Evolutionary conservation across 2,888 invertebrate species (phyloP).

Genomic region (Cosmorhoe ocellata): DNA sequence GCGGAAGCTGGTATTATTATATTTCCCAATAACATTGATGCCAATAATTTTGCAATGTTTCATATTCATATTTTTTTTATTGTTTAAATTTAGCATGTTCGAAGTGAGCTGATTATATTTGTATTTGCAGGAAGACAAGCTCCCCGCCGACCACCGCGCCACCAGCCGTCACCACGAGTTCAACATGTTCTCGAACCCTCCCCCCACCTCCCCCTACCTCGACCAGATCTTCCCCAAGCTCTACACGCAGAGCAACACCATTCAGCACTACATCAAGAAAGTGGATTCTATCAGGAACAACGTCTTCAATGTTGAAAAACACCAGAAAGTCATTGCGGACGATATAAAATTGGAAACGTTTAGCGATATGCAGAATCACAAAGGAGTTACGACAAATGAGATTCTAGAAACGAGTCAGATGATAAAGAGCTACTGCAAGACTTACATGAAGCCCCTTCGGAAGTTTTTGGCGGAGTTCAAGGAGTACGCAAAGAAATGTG

Average conservation of each 20-base stretch:
- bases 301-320: constrained; percentile 26
- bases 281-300: constrained; percentile 30
- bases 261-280: constrained; percentile 37
- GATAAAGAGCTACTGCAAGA: constrained; percentile 52
- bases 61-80: no score
- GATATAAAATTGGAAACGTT: constrained; percentile 46
- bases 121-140: constrained; percentile 51
- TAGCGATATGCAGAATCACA: constrained; percentile 40
- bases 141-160: constrained; percentile 45
- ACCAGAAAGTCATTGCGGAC: constrained; percentile 12
- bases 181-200: constrained; percentile 47
- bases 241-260: constrained; percentile 40
- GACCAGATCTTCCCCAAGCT: constrained; percentile 47
- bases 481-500: constrained; percentile 42
- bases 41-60: no score
- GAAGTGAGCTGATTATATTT: no score
- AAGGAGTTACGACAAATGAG: constrained; percentile 43
- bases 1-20: no score
- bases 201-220: constrained; percentile 50
- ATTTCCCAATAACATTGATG: no score
- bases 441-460: constrained; percentile 41
- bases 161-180: constrained; percentile 56
- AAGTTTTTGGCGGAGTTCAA: constrained; percentile 50
- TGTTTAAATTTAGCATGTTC: no score
- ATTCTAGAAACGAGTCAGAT: constrained; percentile 52